Evolutionary conservation across 64 coral and sea anemone genomes (phyloP).

Genomic region (Pocillopora damicornis): DNA sequence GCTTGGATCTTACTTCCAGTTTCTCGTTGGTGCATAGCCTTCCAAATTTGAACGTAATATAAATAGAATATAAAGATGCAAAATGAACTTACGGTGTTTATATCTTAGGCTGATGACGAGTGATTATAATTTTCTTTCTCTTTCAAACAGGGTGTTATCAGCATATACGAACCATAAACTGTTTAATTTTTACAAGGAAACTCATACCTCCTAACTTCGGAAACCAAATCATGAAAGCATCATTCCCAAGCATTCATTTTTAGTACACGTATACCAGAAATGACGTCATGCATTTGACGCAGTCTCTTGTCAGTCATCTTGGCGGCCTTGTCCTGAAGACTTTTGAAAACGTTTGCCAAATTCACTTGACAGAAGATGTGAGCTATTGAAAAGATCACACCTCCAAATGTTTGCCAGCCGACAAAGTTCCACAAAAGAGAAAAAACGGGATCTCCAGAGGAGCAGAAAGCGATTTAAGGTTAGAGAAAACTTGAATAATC

Average conservation of each 20-base stretch:
- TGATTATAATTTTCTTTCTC: too few relatives aligned
- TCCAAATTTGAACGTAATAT: too few relatives aligned
- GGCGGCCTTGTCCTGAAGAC: not conserved
- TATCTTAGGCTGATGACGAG: too few relatives aligned
- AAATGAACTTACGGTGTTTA: too few relatives aligned
- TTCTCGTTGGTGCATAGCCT: too few relatives aligned
- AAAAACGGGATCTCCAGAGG: not conserved
- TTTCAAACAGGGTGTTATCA: too few relatives aligned
- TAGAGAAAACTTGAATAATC: too few relatives aligned
- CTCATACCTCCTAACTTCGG: not conserved
- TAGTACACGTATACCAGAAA: conserved; percentile 26
- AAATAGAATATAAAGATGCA: too few relatives aligned
- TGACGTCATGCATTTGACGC: not conserved
- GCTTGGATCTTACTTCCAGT: too few relatives aligned
- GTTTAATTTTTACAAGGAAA: not conserved
- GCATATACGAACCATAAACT: too few relatives aligned
- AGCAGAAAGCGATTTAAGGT: not conserved
- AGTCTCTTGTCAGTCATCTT: conserved; percentile 10
- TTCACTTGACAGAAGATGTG: not conserved
- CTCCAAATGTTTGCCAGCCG: conserved; percentile 25
- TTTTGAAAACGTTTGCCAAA: conserved; percentile 5
- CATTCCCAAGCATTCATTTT: conserved; percentile 37
- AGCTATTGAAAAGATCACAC: not conserved
- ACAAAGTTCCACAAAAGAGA: conserved; percentile 1
- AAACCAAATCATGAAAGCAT: not conserved